Base-by-base conservation (phyloP, 2,797 vertebrate genomes). In the Tympanoctomys barrerae region DNA sequence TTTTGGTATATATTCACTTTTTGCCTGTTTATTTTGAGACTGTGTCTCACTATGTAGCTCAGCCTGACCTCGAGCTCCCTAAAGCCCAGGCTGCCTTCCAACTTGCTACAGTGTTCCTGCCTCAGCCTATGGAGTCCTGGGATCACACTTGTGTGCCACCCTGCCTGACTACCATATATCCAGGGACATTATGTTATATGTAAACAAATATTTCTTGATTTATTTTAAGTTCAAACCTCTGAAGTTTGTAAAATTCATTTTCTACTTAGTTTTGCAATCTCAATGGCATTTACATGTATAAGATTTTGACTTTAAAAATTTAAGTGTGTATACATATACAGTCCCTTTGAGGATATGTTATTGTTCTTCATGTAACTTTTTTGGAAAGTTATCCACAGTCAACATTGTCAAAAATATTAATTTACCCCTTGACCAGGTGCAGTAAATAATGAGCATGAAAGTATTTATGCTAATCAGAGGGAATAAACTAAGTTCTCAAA, bases 401-500 rank as follows among this genome's bases (percentile, higher is more conserved):
- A 91, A 46, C 49, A 66, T 26, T 79, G 14, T 59, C 42, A 96
- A 82, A 66, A 36, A 80, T 1, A 86, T 90, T 80, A 68, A 94
- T 93, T 96, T 89, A 90, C 90, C 8, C 14, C 87, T 96, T 80
- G 66, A 93, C 71, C 77, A 21, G 79, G 3, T 64, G 18, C 33
- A 93, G 75, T 86, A 42, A 84, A 91, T 95, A 91, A 90, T 84
- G 31, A 93, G 39, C 54, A 91, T 26, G 42, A 52, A 22, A 73
- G 24, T 82, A 31, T 87, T 86, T 82, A 31, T 85, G 16, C 26
- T 91, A 11, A 24, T 85, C 39, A 91, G 21, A 46, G 26, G 22
- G 33, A 87, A 90, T 92, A 95, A 96, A 93, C 95, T 94, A 90
- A 75, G 24, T 64, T 90, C 52, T 90, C 59, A 83, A 61, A 39